Evolutionary conservation across 2,797 vertebrate species (phyloP), one percentile per base, ranked within the genome.

Genomic region (Acanthiza pusilla): DNA sequence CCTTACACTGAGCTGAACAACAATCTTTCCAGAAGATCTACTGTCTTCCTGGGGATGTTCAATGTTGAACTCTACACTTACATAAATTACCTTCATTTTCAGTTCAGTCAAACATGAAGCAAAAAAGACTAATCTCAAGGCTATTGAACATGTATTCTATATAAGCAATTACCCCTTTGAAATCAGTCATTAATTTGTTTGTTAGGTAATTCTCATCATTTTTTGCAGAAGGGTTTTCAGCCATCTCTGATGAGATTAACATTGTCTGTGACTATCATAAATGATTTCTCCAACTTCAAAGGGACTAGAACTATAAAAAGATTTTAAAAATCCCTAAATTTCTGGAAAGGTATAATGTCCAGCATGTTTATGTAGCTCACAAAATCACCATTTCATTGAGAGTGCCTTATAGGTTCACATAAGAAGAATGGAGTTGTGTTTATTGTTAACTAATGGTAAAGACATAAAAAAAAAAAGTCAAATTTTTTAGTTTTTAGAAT

Each of bases 281-380:
- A 61, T 40, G 0, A 45, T 23, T 61, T 57, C 2, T 58, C 9
- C 25, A 57, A 5, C 2, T 72, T 61, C 60, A 54, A 71, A 67
- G 26, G 68, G 10, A 42, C 6, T 47, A 60, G 7, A 27, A 50
- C 43, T 18, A 26, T 7, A 51, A 45, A 73, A 53, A 36, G 0
- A 48, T 48, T 48, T 48, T 25, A 7, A 0, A 0, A 7, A 30
- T 6, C 6, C 4, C 13, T 47, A 43, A 34, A 60, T 38, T 20
- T 71, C 16, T 15, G 12, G 12, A 57, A 45, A 83, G 13, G 16
- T 13, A 1, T 77, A 8, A 29, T 62, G 8, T 42, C 6, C 14
- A 18, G 8, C 26, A 30, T 67, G 5, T 43, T 71, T 47, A 34
- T n/a, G 4, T 32, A 30, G 13, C 2, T 1, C 5, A 5, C 0